Evolutionary conservation across 1,140 invertebrate genomes (phyloP).

Genomic region (Zaprionus ornatus): DNA sequence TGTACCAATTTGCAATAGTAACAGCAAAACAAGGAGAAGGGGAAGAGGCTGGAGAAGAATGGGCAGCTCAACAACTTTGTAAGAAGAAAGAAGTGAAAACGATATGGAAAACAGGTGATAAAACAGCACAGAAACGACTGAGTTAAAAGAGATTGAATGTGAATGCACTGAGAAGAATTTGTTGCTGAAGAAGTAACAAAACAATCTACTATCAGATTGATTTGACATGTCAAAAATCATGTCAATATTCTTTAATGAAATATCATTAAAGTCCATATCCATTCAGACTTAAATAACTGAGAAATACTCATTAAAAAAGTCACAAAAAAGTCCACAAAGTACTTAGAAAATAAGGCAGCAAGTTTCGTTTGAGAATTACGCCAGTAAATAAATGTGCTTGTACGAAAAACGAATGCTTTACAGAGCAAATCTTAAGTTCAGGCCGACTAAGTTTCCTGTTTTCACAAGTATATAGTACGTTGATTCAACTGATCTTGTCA

Average conservation of each 20-base stretch:
- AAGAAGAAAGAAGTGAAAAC: conserved; percentile 31
- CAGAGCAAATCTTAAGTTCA: not conserved
- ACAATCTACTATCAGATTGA: not conserved
- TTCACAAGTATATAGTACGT: not conserved
- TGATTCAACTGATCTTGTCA: not conserved
- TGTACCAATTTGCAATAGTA: conserved; percentile 49
- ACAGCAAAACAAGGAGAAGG: not conserved
- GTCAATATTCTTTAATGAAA: not conserved
- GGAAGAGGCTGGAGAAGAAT: not conserved
- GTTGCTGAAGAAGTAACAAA: not conserved
- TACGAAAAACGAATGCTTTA: no score
- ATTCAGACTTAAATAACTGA: not conserved
- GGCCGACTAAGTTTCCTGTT: not conserved
- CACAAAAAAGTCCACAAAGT: not conserved
- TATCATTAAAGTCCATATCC: not conserved
- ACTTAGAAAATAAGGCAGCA: no score
- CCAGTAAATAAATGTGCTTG: no score
- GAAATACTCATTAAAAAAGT: not conserved
- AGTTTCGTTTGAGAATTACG: no score
- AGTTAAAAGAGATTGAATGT: no score
- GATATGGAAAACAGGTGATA: conserved; percentile 4
- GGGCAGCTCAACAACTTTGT: conserved; percentile 47
- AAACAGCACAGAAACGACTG: not conserved
- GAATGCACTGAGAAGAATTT: not conserved
- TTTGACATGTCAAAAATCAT: not conserved